phyloP scores from a whole-genome alignment of 2,113 vertebrate species.

The Saccopteryx bilineata region DNA sequence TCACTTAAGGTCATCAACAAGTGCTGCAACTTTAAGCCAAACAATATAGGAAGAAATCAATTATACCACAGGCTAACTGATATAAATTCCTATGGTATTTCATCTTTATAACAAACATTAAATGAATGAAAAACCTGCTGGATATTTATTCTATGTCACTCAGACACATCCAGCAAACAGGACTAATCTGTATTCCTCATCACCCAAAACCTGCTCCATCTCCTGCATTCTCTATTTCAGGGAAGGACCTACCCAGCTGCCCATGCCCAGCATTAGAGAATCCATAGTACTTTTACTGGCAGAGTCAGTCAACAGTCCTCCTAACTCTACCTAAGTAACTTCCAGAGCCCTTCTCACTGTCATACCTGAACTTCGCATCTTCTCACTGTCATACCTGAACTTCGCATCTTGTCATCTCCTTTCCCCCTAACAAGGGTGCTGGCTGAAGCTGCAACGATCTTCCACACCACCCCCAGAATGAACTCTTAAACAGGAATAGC shows the following conservation, averaged over 20 bases:
- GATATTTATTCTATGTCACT: neutral
- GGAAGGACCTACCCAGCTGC: neutral
- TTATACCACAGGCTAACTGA: neutral
- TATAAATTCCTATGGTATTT: neutral
- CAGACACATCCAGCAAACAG: neutral
- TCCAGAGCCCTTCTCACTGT: neutral
- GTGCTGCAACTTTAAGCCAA: neutral
- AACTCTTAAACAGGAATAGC: neutral
- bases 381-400: neutral
- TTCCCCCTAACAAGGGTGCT: neutral
- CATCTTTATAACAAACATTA: neutral
- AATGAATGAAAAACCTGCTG: neutral
- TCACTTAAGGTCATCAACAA: neutral
- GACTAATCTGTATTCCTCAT: neutral
- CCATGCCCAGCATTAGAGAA: neutral
- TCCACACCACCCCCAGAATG: neutral
- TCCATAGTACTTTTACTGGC: neutral
- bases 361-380: neutral
- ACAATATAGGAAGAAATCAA: neutral
- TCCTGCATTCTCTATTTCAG: neutral
- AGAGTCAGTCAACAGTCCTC: neutral
- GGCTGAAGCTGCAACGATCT: neutral
- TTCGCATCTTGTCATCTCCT: neutral
- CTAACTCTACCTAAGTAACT: neutral
- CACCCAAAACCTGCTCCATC: neutral